phyloP scores from a whole-genome alignment of 2,113 vertebrate species.

The Tiliqua scincoides region DNA sequence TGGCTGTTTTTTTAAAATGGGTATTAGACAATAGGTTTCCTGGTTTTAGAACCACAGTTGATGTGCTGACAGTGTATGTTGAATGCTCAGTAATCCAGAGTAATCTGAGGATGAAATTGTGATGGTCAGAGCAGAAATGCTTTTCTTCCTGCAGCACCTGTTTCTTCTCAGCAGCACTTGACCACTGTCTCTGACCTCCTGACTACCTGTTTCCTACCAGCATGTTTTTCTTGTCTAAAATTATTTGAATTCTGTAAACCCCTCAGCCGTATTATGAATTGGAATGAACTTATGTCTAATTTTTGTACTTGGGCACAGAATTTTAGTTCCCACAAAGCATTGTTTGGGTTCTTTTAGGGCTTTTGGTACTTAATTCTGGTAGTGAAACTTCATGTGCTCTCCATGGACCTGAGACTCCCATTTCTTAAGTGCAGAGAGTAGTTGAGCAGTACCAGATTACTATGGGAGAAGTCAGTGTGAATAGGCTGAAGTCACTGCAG shows the following conservation, averaged over 20 bases:
- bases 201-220: neutral
- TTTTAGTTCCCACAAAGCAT: neutral
- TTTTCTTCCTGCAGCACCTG: neutral
- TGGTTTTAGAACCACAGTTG: neutral
- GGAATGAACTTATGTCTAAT: neutral
- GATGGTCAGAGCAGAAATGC: neutral
- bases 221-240: neutral
- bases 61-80: neutral
- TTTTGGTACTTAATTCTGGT: neutral
- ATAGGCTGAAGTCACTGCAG: neutral
- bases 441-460: neutral
- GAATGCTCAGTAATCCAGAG: neutral
- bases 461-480: neutral
- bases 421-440: neutral
- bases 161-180: neutral
- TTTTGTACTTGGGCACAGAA: neutral
- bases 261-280: neutral
- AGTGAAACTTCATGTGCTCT: neutral
- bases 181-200: neutral
- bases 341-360: neutral
- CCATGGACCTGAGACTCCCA: too few species aligned
- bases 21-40: neutral
- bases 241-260: neutral
- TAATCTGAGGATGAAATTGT: neutral
- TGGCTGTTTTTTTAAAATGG: neutral